phyloP scores from a whole-genome alignment of 2,888 invertebrate genomes.

The Cheilosia pagana region DNA sequence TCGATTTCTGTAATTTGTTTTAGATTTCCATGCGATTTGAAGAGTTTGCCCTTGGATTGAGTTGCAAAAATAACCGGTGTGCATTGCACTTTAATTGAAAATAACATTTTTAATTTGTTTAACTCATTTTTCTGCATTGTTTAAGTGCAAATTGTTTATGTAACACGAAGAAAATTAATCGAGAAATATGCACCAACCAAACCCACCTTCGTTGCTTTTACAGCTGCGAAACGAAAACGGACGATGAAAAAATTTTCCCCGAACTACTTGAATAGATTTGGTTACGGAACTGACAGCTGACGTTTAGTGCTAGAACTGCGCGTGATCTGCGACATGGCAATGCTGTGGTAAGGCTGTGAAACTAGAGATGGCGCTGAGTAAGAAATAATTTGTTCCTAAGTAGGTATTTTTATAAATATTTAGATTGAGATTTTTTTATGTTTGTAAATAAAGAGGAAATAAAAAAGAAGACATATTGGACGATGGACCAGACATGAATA shows the following conservation, averaged over 20 bases:
- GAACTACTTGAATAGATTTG: conserved; percentile 38
- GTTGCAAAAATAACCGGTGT: conserved; percentile 6
- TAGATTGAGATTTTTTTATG: too few relatives aligned
- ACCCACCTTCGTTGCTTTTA: conserved; percentile 66
- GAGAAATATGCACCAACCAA: conserved; percentile 29
- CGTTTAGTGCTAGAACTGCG: conserved; percentile 50
- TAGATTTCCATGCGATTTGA: conserved; percentile 6
- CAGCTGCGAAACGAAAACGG: conserved; percentile 71
- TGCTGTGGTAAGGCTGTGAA: conserved; percentile 1
- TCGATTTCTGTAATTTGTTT: conserved; percentile 5
- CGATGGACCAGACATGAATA: too few relatives aligned
- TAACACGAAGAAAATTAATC: conserved; percentile 40
- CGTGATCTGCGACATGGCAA: conserved; percentile 37
- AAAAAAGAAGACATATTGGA: too few relatives aligned
- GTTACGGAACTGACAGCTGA: conserved; percentile 51
- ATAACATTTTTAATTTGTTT: not conserved
- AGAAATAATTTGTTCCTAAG: not conserved
- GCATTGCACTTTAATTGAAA: not conserved
- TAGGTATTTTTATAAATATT: not conserved
- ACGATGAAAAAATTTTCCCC: conserved; percentile 39
- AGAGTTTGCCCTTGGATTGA: conserved; percentile 30
- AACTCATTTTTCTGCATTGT: not conserved
- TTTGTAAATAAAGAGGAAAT: not conserved
- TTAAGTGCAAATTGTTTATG: conserved; percentile 61
- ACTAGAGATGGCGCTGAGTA: conserved; percentile 5